A percentile compares a stretch with the other conserved stretches of the same genome.
Evolutionary conservation across 2,888 invertebrate genomes (phyloP).

Genomic region (Priocnemis perturbator): DNA sequence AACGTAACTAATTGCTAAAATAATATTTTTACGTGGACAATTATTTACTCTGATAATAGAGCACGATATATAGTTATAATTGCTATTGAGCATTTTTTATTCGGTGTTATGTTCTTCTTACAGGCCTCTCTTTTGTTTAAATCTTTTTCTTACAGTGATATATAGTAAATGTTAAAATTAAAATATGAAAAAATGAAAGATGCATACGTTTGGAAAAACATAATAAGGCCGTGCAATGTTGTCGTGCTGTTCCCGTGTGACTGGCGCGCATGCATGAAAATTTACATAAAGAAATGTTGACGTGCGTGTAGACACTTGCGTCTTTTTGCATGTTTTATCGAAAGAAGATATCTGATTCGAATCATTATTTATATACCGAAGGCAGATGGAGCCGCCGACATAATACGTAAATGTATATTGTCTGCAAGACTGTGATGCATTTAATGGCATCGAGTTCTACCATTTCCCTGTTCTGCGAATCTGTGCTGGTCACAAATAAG

Average conservation of each 20-base stretch:
- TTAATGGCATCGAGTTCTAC: constrained; percentile 53
- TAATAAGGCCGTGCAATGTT: too few species aligned
- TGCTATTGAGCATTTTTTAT: constrained; percentile 11
- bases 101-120: not conserved
- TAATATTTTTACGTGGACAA: constrained; percentile 36
- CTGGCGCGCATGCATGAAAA: too few species aligned
- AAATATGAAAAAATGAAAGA: too few species aligned
- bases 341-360: too few species aligned
- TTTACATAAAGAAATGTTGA: too few species aligned
- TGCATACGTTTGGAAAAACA: too few species aligned
- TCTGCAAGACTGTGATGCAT: constrained; percentile 55
- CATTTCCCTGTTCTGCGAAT: constrained; percentile 19
- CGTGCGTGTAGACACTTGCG: too few species aligned
- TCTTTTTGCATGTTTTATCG: too few species aligned
- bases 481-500: constrained; percentile 41
- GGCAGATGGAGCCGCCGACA: too few species aligned
- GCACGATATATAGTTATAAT: constrained; percentile 21
- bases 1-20: constrained; percentile 46
- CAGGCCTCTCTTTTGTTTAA: not conserved
- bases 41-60: constrained; percentile 14
- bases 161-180: not conserved
- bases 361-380: too few species aligned
- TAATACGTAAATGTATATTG: too few species aligned
- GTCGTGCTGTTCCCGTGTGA: too few species aligned
- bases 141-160: not conserved